These are phyloP conservation scores for Craseonycteris thonglongyai DNA, from an alignment of 2,113 vertebrate species.

Conservation along the genomic window DNA sequence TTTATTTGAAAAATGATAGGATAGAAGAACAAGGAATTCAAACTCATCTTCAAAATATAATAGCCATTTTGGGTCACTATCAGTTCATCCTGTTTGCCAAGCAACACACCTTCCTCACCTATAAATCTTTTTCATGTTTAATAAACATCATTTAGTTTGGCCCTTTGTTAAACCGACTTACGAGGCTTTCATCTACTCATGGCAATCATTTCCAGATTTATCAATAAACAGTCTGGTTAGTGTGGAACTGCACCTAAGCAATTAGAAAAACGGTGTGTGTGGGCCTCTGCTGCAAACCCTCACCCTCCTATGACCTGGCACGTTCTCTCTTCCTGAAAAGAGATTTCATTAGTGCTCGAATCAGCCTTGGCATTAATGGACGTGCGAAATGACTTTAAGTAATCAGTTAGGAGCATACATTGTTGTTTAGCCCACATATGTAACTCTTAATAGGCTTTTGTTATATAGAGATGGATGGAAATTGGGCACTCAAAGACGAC, in stretches of 20 bases:
- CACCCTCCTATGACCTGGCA: neutral
- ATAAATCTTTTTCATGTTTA: neutral
- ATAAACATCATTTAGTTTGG: neutral
- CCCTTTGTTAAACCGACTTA: neutral
- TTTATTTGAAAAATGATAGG: neutral
- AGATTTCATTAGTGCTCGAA: neutral
- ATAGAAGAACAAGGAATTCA: neutral
- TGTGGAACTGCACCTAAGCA: neutral
- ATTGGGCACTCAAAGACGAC: neutral
- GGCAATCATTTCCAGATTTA: slow-evolving; percentile 19
- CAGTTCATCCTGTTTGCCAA: neutral
- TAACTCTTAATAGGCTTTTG: neutral
- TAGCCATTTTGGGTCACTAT: neutral
- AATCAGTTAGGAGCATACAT: neutral
- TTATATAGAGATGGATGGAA: neutral
- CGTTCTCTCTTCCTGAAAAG: neutral
- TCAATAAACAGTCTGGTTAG: neutral
- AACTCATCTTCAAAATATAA: neutral
- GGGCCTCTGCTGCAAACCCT: neutral
- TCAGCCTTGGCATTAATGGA: neutral
- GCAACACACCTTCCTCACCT: neutral
- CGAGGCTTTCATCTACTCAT: neutral
- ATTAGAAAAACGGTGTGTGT: neutral
- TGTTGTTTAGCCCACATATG: neutral
- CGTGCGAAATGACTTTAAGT: neutral